phyloP scores from a whole-genome alignment of 30 jellyfish, hydroid and myxozoan species.

The Aurelia sp. region DNA sequence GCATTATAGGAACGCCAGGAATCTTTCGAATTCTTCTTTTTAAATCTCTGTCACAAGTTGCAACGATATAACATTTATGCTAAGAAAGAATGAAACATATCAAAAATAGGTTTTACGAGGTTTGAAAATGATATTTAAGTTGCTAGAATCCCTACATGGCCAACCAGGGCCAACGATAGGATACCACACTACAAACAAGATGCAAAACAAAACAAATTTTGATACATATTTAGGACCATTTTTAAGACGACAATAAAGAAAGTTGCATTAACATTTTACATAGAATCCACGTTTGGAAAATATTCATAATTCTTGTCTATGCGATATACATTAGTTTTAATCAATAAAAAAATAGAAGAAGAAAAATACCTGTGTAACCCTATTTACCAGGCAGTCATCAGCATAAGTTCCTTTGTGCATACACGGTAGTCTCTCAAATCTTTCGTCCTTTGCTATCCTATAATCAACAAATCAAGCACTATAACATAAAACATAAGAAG shows the following conservation, averaged over 20 bases:
- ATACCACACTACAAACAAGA: not conserved
- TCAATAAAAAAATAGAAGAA: not conserved
- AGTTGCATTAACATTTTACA: no score
- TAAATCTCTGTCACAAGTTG: conserved; percentile 99
- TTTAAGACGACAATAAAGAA: no score
- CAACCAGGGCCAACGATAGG: not conserved
- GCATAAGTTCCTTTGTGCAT: conserved; percentile 99
- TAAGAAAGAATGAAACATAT: not conserved
- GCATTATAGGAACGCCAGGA: conserved; percentile 99
- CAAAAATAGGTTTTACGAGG: no score
- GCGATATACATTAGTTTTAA: no score
- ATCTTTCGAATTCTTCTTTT: conserved; percentile 96
- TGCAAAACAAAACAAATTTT: no score
- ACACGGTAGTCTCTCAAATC: conserved; percentile 98
- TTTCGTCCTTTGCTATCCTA: conserved; percentile 97
- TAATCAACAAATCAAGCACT: not conserved
- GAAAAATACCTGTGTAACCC: conserved; percentile 87
- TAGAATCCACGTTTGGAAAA: no score
- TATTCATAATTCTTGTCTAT: no score
- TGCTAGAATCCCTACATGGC: not conserved
- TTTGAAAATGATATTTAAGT: no score
- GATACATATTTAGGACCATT: no score
- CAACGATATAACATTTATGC: conserved; percentile 98
- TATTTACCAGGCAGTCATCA: conserved; percentile 96
- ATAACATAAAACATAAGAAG: not conserved